These are phyloP conservation scores for Delichon dasypus DNA, from an alignment of 2,797 vertebrate genomes.

Conservation along the genomic window DNA sequence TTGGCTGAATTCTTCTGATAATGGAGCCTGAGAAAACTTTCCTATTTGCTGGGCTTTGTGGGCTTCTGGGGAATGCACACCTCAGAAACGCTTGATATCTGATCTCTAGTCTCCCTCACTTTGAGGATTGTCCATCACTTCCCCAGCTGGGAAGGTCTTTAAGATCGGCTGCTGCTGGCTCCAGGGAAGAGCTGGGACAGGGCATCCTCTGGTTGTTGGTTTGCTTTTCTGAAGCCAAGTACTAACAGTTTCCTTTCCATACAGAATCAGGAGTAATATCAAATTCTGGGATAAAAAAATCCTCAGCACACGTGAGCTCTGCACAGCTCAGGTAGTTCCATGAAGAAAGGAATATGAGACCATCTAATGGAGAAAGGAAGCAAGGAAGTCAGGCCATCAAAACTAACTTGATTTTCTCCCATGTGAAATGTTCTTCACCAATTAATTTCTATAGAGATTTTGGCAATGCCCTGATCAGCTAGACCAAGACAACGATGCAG, in stretches of 20 bases:
- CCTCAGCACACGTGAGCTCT: not conserved
- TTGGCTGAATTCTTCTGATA: not conserved
- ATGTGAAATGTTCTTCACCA: not conserved
- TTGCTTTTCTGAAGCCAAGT: not conserved
- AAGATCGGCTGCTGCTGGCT: not conserved
- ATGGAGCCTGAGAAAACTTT: not conserved
- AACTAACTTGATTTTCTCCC: not conserved
- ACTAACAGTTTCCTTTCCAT: not conserved
- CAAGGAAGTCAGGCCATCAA: not conserved
- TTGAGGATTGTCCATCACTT: not conserved
- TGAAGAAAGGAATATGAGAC: not conserved
- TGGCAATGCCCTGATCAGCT: not conserved
- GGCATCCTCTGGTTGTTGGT: not conserved
- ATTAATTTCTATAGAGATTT: not conserved
- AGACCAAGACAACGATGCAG: not conserved
- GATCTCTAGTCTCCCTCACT: not conserved
- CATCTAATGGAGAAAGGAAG: not conserved
- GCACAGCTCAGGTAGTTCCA: not conserved
- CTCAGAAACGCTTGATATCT: not conserved
- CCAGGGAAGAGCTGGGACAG: not conserved
- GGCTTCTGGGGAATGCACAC: not conserved
- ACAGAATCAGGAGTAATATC: not conserved
- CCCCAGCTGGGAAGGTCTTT: not conserved
- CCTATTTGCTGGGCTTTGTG: not conserved
- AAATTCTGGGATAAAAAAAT: not conserved